Conservation (phyloP, 1,140 invertebrate species). For the Mizuhopecten yessoensis region DNA sequence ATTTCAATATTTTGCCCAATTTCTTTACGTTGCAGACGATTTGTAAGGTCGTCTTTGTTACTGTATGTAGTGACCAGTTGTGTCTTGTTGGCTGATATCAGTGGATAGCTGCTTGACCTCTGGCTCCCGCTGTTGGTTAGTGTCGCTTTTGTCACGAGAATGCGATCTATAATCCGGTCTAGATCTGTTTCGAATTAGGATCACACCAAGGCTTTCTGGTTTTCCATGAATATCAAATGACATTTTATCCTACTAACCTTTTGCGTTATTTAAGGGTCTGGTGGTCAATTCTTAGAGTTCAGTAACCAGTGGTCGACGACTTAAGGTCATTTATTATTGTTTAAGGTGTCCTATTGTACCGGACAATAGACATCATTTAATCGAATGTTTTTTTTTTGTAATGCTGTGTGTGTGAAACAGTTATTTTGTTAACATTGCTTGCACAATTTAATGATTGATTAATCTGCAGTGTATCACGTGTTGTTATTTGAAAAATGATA, state of each 20-base stretch:
- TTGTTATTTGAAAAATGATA: no score
- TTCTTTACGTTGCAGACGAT: no score
- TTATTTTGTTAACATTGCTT: no score
- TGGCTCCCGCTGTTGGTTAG: neutral
- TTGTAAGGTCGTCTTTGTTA: no score
- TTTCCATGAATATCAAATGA: slow-evolving; percentile 19
- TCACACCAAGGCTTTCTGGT: neutral
- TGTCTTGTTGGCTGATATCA: neutral
- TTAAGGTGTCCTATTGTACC: no score
- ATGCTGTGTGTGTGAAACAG: no score
- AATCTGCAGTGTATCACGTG: no score
- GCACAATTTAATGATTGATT: no score
- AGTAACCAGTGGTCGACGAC: neutral
- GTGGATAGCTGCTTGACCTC: neutral
- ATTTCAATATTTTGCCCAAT: no score
- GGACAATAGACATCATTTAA: no score
- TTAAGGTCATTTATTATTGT: neutral
- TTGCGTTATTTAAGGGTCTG: neutral
- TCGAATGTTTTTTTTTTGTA: no score
- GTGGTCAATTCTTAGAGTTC: neutral
- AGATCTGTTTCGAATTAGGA: neutral
- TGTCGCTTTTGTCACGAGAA: neutral
- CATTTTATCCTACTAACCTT: neutral
- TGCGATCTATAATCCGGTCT: neutral
- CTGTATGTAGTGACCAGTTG: neutral